phyloP scores from a whole-genome alignment of 2,797 vertebrate species.

The Sebastes minor region DNA sequence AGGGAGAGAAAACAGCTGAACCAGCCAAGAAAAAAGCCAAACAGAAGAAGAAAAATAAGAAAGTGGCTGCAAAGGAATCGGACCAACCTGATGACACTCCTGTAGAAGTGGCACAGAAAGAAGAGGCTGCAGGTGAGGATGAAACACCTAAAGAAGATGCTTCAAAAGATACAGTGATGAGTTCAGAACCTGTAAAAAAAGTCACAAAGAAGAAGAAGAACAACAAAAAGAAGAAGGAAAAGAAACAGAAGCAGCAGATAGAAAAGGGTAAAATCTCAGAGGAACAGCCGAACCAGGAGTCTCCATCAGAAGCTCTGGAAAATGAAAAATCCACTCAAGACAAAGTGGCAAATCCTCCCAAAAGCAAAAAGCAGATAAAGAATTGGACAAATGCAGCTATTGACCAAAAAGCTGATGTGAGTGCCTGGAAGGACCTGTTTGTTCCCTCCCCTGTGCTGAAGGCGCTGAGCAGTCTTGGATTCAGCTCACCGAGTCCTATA shows the following conservation, averaged over 20 bases:
- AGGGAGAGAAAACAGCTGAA: constrained; percentile 25
- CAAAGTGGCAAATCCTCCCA: constrained; percentile 34
- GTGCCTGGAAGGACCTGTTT: constrained; percentile 91
- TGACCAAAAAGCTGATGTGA: constrained; percentile 82
- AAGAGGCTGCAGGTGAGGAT: constrained; percentile 2
- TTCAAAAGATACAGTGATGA: background rate
- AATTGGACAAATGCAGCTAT: constrained; percentile 86
- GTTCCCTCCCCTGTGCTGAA: constrained; percentile 88
- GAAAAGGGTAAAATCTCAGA: background rate
- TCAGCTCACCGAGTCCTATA: constrained; percentile 92
- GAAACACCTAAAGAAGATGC: constrained; percentile 11
- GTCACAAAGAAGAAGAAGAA: constrained; percentile 41
- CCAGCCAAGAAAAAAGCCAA: constrained; percentile 57
- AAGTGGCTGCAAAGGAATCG: constrained; percentile 7
- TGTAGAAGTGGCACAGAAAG: constrained; percentile 10
- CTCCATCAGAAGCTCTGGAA: constrained; percentile 15
- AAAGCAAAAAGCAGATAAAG: constrained; percentile 82
- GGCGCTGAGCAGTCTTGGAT: constrained; percentile 91
- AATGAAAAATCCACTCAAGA: constrained; percentile 10
- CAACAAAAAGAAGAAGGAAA: constrained; percentile 62
- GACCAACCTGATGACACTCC: background rate
- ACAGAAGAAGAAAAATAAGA: constrained; percentile 64
- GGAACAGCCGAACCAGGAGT: background rate
- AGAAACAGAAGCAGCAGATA: constrained; percentile 15
- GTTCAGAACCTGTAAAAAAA: constrained; percentile 7